Conservation (phyloP, 1,140 invertebrate genomes). For the Bradysia coprophila region DNA sequence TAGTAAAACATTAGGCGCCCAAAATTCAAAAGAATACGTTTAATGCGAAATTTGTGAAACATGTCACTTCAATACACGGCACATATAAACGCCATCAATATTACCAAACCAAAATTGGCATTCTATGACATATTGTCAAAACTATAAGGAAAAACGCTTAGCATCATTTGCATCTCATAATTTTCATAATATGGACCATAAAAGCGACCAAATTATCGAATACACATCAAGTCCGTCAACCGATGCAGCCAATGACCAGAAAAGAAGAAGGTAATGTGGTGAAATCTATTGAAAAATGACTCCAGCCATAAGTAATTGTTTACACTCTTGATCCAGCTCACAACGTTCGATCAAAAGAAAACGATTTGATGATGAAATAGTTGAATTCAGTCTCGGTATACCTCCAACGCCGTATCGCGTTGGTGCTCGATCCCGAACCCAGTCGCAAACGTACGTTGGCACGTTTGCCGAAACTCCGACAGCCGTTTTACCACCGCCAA, state of each 20-base stretch:
- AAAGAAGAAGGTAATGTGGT: background rate
- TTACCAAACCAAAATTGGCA: no score
- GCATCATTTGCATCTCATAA: no score
- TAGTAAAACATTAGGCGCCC: no score
- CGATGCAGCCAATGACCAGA: background rate
- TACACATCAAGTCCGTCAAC: no score
- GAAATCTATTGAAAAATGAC: background rate
- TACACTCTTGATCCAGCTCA: conserved; percentile 36
- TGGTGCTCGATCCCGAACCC: conserved; percentile 27
- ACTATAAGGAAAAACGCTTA: no score
- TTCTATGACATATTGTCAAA: no score
- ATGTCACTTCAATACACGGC: no score
- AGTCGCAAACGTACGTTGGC: conserved; percentile 29
- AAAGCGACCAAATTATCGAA: no score
- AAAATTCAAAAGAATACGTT: no score
- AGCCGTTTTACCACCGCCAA: conserved; percentile 21
- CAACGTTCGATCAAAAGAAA: conserved; percentile 85
- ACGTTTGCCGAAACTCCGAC: conserved; percentile 24
- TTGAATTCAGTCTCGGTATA: conserved; percentile 62
- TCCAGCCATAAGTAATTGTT: background rate
- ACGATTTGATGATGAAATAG: conserved; percentile 94
- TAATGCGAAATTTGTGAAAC: no score
- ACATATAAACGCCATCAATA: no score
- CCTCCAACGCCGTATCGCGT: conserved; percentile 32
- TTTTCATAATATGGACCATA: no score